Evolutionary conservation across 2,797 vertebrate species (phyloP).

Genomic region (Lycodopsis pacificus): DNA sequence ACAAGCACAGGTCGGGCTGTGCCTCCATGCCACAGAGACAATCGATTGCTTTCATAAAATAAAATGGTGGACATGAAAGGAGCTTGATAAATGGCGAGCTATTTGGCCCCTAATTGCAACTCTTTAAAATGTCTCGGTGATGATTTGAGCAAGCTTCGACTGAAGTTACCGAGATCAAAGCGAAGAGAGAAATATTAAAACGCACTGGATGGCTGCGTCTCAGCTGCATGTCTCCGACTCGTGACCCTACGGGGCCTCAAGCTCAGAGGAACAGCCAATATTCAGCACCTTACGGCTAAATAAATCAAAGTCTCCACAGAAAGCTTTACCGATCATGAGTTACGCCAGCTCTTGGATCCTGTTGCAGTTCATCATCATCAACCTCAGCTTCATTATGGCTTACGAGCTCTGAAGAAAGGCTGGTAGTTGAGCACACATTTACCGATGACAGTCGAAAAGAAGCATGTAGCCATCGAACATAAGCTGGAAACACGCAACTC

Average conservation of each 20-base stretch:
- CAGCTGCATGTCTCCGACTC: constrained; percentile 71
- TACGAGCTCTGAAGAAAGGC: constrained; percentile 63
- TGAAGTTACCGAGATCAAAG: constrained; percentile 81
- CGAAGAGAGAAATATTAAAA: constrained; percentile 77
- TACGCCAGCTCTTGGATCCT: constrained; percentile 66
- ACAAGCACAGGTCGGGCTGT: constrained; percentile 61
- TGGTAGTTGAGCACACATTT: constrained; percentile 27
- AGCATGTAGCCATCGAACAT: constrained; percentile 25
- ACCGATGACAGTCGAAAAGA: constrained; percentile 29
- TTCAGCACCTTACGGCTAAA: constrained; percentile 69
- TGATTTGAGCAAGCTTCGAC: constrained; percentile 77
- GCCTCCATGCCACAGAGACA: constrained; percentile 67
- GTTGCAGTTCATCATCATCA: constrained; percentile 78
- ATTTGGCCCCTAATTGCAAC: constrained; percentile 81
- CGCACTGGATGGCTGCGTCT: constrained; percentile 59
- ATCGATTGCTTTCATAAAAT: constrained; percentile 81
- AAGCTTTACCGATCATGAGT: constrained; percentile 73
- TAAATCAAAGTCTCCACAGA: constrained; percentile 76
- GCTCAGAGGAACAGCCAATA: constrained; percentile 53
- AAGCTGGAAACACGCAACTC: constrained; percentile 15
- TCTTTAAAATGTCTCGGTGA: constrained; percentile 81
- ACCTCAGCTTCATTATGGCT: constrained; percentile 72
- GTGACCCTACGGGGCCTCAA: constrained; percentile 68
- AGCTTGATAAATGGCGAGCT: constrained; percentile 78
- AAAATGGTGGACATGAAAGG: constrained; percentile 81